Evolutionary conservation across 2,113 vertebrate genomes (phyloP), one percentile per base, ranked within the genome.

Genomic region (Eidolon helvum): DNA sequence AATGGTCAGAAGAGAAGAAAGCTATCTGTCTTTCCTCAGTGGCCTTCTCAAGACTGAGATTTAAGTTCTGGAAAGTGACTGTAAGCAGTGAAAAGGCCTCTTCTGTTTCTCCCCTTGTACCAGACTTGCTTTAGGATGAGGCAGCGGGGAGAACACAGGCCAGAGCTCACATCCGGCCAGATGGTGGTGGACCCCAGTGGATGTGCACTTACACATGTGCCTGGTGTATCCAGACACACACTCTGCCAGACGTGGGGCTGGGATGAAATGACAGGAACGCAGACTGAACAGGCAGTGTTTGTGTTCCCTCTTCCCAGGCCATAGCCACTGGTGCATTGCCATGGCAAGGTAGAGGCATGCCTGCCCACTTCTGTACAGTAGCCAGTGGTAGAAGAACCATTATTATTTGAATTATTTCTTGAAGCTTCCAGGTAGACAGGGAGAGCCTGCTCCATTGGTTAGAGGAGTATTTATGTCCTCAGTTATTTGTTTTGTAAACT

Each of bases 401-500:
- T 1, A 0, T 28, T 59, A 21, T 38, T 40, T 0, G 2, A 4
- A 30, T 69, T 74, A 35, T 88, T 90, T 77, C n/a, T 28, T 2
- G 77, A 61, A 53, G 38, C 59, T 80, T 86, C 72, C 65, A 40
- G 48, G 33, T 86, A 45, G 88, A 40, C n/a, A 61, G n/a, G 38
- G 45, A 48, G 40, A 72, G 55, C 9, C 83, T 24, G 55, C 75
- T 90, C 24, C 28, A 3, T 79, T 71, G 59, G 59, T 74, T 61
- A 40, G 86, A 74, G 65, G 78, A 83, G n/a, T 69, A 68, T 66
- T 92, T 94, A 85, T 30, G 55, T 38, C 57, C 38, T 71, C 0
- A 0, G 4, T 59, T 82, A 68, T 86, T 93, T 96, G 91, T 96
- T 96, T 95, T 93, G 91, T 90, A 86, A 94, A 93, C n/a, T 45